Evolutionary conservation across 2,797 vertebrate genomes (phyloP), one percentile per base, ranked within the genome.

Genomic region (Phylloscopus collybita): DNA sequence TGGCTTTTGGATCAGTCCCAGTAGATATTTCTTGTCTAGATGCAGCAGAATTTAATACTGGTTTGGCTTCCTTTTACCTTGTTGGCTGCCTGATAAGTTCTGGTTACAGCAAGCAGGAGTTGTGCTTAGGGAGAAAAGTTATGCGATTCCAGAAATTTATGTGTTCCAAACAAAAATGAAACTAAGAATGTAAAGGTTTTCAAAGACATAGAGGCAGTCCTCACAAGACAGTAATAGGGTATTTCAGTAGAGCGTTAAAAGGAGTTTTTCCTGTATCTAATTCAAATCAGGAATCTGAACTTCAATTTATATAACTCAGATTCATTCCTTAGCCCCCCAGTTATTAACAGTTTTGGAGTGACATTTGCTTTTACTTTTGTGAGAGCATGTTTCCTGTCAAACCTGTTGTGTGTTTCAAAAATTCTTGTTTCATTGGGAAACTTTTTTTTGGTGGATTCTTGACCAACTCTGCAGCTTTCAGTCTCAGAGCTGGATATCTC

Each of bases 111-210:
- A 73, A 81, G 44, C 23, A 60, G 45, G 45, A 91, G 22, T 17
- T 73, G 25, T 66, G 65, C 38, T 75, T 10, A 16, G 69, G 70
- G 73, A 57, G 86, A 83, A 79, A 90, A 53, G 69, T 92, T 92
- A 94, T 75, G 61, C 95, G 80, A 86, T 79, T 88, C 47, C 44
- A 90, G 59, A 81, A 83, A 92, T 81, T 29, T 79, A 74, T 92
- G 54, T 79, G 72, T 62, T 95, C 69, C 40, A 88, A 86, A 57
- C 13, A 88, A 90, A 64, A 88, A 72, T 83, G 91, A 60, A 92
- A 88, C 20, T 74, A 54, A 69, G 32, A 66, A 26, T 62, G 53
- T 50, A 66, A 92, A 86, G 38, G 61, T 54, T 92, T 93, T 78
- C 11, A 2, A 73, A 92, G 45, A 71, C 23, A 34, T 9, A 36